Evolutionary conservation across 1,140 invertebrate species (phyloP).

Genomic region (Latrodectus geometricus): DNA sequence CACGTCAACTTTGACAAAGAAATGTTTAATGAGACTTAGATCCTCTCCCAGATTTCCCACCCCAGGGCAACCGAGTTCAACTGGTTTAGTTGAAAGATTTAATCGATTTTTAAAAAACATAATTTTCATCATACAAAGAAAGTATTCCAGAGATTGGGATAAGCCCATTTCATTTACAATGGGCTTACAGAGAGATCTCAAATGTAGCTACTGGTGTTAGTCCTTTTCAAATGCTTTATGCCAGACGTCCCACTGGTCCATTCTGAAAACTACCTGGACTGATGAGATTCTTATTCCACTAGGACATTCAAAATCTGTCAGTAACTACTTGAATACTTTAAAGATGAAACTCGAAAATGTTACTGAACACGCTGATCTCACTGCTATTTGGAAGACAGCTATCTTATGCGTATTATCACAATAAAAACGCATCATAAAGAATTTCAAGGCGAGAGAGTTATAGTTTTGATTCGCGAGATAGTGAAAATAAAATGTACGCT

Average conservation of each 20-base stretch:
- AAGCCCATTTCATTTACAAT: neutral
- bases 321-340: neutral
- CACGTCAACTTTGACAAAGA: neutral
- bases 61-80: neutral
- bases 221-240: constrained; percentile 22
- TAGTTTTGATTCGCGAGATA: constrained; percentile 37
- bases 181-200: constrained; percentile 18
- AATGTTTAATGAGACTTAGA: neutral
- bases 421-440: neutral
- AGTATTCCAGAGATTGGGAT: constrained; percentile 4
- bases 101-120: constrained; percentile 23
- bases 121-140: neutral
- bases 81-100: neutral
- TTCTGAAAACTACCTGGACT: constrained; percentile 23
- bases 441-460: constrained; percentile 16
- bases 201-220: neutral
- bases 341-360: neutral
- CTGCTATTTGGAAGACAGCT: neutral
- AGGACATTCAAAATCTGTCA: neutral
- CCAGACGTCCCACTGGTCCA: neutral
- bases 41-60: neutral
- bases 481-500: constrained; percentile 20
- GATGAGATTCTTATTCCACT: neutral
- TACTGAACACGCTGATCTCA: neutral
- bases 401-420: neutral